phyloP scores from a whole-genome alignment of 2,888 invertebrate genomes.

The Nemapogon koenigi region DNA sequence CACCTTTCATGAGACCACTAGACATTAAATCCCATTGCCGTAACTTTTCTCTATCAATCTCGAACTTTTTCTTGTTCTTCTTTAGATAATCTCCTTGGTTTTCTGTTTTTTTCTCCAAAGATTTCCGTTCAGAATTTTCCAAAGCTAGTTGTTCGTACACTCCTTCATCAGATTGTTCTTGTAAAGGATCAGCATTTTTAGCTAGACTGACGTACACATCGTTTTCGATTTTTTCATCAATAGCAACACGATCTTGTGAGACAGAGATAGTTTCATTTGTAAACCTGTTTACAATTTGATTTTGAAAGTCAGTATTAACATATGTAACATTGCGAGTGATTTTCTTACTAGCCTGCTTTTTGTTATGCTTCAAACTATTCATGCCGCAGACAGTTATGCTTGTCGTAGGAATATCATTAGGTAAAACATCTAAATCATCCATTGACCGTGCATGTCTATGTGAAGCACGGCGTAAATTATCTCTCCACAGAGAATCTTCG shows the following conservation, averaged over 20 bases:
- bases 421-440: slow-evolving; percentile 74
- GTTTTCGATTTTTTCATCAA: slow-evolving; percentile 46
- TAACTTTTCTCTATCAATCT: slow-evolving; percentile 84
- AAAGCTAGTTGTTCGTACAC: slow-evolving; percentile 64
- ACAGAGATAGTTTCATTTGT: slow-evolving; percentile 19
- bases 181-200: slow-evolving; percentile 28
- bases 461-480: slow-evolving; percentile 78
- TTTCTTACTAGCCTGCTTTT: slow-evolving; percentile 39
- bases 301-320: slow-evolving; percentile 75
- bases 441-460: slow-evolving; percentile 83
- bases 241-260: slow-evolving; percentile 18
- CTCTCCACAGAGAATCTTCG: slow-evolving; percentile 82
- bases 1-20: slow-evolving; percentile 73
- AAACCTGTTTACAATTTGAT: slow-evolving; percentile 31
- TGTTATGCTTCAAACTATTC: slow-evolving; percentile 51
- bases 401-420: slow-evolving; percentile 25
- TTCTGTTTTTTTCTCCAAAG: slow-evolving; percentile 14
- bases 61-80: slow-evolving; percentile 51
- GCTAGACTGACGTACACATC: slow-evolving; percentile 61
- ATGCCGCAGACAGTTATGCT: slow-evolving; percentile 36
- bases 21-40: slow-evolving; percentile 91
- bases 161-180: slow-evolving; percentile 51
- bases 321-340: slow-evolving; percentile 78
- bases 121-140: slow-evolving; percentile 30
- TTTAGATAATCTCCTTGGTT: slow-evolving; percentile 18